phyloP scores from a whole-genome alignment of 35 echinoderm and acorn worm genomes.

The Chiridota heheva region DNA sequence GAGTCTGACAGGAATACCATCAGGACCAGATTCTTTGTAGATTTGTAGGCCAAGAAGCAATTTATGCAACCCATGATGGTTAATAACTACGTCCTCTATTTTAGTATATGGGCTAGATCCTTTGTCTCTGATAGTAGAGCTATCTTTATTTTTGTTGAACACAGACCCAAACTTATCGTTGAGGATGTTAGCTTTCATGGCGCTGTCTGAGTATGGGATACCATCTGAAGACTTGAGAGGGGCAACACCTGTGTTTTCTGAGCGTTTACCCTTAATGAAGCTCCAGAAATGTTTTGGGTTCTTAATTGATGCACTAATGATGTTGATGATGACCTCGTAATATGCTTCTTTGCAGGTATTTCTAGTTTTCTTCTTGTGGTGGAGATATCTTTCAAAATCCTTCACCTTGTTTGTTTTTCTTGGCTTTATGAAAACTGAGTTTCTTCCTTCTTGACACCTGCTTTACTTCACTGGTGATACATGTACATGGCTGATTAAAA shows the following conservation, averaged over 20 bases:
- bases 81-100: not conserved
- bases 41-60: constrained; percentile 11
- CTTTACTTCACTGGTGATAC: constrained; percentile 33
- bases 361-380: constrained; percentile 20
- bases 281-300: constrained; percentile 27
- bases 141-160: not conserved
- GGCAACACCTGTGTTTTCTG: not conserved
- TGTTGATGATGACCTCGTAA: constrained; percentile 29
- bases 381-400: constrained; percentile 11
- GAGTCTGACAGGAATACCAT: too few species aligned
- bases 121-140: not conserved
- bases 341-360: constrained; percentile 28
- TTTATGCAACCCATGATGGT: constrained; percentile 9
- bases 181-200: not conserved
- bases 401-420: not conserved
- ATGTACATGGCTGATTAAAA: constrained; percentile 49
- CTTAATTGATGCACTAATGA: constrained; percentile 6
- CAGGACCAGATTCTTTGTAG: too few species aligned
- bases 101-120: not conserved
- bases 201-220: not conserved
- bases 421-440: constrained; percentile 23
- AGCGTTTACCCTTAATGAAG: constrained; percentile 23
- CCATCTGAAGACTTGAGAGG: not conserved
- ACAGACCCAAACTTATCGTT: constrained; percentile 3
- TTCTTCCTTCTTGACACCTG: constrained; percentile 33